Evolutionary conservation across 2,888 invertebrate species (phyloP).

Genomic region (Pristionchus entomophagus): DNA sequence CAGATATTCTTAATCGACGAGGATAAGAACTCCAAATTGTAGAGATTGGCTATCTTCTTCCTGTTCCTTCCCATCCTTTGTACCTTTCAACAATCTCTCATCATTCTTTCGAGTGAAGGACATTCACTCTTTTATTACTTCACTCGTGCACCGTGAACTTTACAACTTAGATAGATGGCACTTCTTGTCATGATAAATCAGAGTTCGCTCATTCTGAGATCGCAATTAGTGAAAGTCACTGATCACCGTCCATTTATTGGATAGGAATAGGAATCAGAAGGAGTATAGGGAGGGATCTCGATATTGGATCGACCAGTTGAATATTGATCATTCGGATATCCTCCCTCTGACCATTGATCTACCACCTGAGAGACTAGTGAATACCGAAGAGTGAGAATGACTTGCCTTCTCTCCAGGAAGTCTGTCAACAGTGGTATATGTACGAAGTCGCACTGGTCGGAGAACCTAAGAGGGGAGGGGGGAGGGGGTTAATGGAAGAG

Average conservation of each 20-base stretch:
- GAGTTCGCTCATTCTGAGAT: neutral
- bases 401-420: conserved; percentile 37
- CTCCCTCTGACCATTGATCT: conserved; percentile 42
- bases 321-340: conserved; percentile 19
- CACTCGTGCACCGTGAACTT: neutral
- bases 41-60: neutral
- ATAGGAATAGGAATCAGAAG: neutral
- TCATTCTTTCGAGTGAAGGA: neutral
- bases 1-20: conserved; percentile 55
- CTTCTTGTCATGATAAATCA: neutral
- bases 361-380: neutral
- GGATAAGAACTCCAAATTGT: neutral
- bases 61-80: neutral
- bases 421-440: neutral
- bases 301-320: neutral
- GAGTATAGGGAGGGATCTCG: neutral
- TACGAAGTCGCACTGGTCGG: conserved; percentile 39
- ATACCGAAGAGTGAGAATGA: neutral
- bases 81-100: neutral
- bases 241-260: neutral
- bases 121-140: neutral
- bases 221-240: neutral
- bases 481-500: too few relatives aligned
- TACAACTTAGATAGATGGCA: neutral
- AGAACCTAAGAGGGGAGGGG: too few relatives aligned